Base-by-base conservation (phyloP, 2,797 vertebrate genomes). In the Protosalanx chinensis region DNA sequence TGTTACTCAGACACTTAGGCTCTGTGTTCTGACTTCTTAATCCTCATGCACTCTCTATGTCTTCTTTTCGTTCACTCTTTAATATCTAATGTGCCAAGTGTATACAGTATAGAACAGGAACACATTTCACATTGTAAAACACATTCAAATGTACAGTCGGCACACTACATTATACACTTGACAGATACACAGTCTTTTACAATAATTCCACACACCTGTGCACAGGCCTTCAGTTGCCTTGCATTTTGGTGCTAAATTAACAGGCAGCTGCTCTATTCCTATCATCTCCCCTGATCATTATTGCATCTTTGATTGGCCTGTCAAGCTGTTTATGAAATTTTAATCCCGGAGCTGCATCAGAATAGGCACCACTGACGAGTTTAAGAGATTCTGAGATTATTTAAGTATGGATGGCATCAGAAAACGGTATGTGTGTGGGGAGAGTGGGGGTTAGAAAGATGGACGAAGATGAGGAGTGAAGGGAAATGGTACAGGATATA, bases 361-460 rank as follows among this genome's bases (percentile, higher is more conserved):
- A 0, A 33, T n/a, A 23, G 67, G 62, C 20, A 37, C 16, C 20
- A 13, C 3, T 23, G 8, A n/a, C 10, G 35, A 33, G 20, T 23
- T 37, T 23, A 16, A 16, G 77, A 66, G 79, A 66, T 67, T 74
- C 60, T 58, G 32, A 10, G 71, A 64, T 41, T 83, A 56, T 76
- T 76, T 76, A 68, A 80, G 66, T 76, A 33, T 10, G 29, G 63
- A 76, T 2, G 8, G 51, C 18, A 18, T 37, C 68, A 63, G 64
- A 59, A 53, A 59, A n/a, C 37, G 29, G 29, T 20, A 2, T 33
- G 69, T 49, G 12, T 1, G 35, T 46, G 63, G 64, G 60, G 15
- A 69, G 15, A 23, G 1, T 1, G 15, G 33, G 51, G 37, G 37
- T 41, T 41, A 10, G 63, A 69, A 10, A 75, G 65, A 74, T n/a